Percentiles rank a stretch among this genome's conserved stretches.
phyloP scores from a whole-genome alignment of 2,797 vertebrate genomes.

The Alca torda region DNA sequence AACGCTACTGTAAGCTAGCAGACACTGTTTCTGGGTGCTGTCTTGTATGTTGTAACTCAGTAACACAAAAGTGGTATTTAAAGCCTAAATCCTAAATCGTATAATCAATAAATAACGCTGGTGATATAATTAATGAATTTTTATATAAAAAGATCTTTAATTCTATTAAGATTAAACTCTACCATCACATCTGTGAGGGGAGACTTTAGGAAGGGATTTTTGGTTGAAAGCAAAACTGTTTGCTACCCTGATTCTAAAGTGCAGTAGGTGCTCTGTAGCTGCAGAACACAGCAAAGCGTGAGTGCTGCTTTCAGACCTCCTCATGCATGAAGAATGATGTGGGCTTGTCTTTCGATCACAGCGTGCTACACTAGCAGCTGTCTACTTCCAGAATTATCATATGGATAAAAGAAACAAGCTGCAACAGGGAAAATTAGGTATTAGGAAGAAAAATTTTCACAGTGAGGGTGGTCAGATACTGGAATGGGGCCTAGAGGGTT shows the following conservation, averaged over 20 bases:
- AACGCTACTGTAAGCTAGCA: neutral
- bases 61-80: neutral
- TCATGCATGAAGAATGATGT: no score
- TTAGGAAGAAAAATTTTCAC: neutral
- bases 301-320: neutral
- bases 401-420: neutral
- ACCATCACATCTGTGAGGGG: neutral
- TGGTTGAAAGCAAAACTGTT: neutral
- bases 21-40: neutral
- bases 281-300: neutral
- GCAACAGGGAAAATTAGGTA: rapidly evolving
- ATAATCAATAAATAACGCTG: neutral
- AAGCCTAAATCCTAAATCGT: neutral
- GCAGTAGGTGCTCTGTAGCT: neutral
- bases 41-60: neutral
- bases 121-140: neutral
- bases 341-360: neutral
- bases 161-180: neutral
- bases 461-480: conserved; percentile 18
- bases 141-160: neutral
- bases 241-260: neutral
- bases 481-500: neutral
- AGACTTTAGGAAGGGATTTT: neutral
- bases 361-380: neutral
- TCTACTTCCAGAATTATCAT: neutral